Evolutionary conservation across 2,888 invertebrate genomes (phyloP), one percentile per base, ranked within the genome.

Genomic region (Mechanitis messenoides): DNA sequence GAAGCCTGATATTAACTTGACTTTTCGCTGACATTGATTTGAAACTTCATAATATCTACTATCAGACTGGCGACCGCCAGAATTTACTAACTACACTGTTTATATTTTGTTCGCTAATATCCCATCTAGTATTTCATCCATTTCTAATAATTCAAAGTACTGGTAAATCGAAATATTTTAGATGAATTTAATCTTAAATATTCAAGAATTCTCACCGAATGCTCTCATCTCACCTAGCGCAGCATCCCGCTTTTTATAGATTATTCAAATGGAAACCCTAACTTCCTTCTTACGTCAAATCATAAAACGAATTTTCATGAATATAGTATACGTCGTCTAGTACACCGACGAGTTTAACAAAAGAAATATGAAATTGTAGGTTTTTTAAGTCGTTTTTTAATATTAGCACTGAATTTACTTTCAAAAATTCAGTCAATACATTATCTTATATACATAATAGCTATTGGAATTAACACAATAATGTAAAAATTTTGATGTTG

Each of bases 251-350:
- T 58, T 63, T 64, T 64, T 62, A 81, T 78, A 75, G 73, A 68
- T 76, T 80, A 81, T 81, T 81, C 78, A 81, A 81, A 81, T 80
- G 74, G 73, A 74, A 70, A 68, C 72, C 71, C 67, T 73, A 69
- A 71, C 73, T 75, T 73, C 70, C 70, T 69, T 71, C 75, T 78
- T 72, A 71, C 72, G 72, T 72, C 69, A 71, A 72, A 71, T 73
- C 75, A 70, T 80, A 80, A 81, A 76, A 78, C 72, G 73, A 71
- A 73, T 74, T 71, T 73, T 74, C 74, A 76, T 77, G 76, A 76
- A 78, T 76, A 77, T 67, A 67, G 58, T 64, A 68, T 67, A 62
- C 66, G 46, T 55, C 57, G 57, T 63, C 63, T 63, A 64, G 65
- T 64, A 65, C 62, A 62, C 61, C 58, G 64, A 58, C 63, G 62